Conservation (phyloP, 2,888 invertebrate species). For the Empis livida region DNA sequence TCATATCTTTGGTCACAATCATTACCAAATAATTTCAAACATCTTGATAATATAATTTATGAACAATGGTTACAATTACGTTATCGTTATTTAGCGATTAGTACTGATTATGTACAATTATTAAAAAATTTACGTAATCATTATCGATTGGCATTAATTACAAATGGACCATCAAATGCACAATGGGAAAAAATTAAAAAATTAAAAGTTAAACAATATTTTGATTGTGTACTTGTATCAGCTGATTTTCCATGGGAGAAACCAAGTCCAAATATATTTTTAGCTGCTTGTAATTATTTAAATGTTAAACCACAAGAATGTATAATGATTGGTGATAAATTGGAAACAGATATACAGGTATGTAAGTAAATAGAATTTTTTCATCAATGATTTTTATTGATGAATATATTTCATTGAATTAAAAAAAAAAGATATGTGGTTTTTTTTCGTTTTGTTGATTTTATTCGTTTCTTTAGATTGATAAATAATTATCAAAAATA, state of each 20-base stretch:
- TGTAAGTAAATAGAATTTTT: constrained; percentile 9
- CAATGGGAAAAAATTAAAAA: constrained; percentile 80
- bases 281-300: constrained; percentile 64
- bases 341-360: constrained; percentile 74
- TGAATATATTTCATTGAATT: not conserved
- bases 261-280: constrained; percentile 69
- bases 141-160: constrained; percentile 67
- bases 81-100: constrained; percentile 59
- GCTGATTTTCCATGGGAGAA: constrained; percentile 80
- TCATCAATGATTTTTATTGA: not conserved
- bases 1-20: constrained; percentile 64
- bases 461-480: no score
- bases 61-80: constrained; percentile 66
- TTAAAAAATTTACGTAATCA: constrained; percentile 56
- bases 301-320: constrained; percentile 61
- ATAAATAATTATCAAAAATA: not conserved
- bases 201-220: constrained; percentile 54
- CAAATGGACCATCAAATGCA: constrained; percentile 73
- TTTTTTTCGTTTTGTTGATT: no score
- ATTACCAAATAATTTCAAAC: constrained; percentile 56
- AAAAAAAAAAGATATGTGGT: constrained; percentile 4
- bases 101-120: constrained; percentile 54
- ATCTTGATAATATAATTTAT: constrained; percentile 61
- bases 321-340: constrained; percentile 78
- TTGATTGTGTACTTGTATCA: constrained; percentile 68